These are phyloP conservation scores for Synanthedon andrenaeformis DNA, from an alignment of 2,888 invertebrate genomes.

Conservation along the genomic window DNA sequence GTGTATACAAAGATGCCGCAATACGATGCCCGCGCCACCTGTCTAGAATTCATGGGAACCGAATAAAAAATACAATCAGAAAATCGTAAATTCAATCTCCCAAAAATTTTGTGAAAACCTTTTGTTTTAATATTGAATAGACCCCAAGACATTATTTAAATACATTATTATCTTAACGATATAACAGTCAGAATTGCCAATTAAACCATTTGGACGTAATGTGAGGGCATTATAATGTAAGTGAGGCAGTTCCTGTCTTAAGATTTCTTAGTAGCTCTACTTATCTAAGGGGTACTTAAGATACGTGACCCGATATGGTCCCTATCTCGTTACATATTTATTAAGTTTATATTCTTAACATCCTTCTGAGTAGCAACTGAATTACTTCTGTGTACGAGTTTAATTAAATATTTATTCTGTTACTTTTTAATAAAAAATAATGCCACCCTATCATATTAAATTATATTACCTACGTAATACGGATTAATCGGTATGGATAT, in stretches of 20 bases:
- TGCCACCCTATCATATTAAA: too few relatives aligned
- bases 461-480: too few relatives aligned
- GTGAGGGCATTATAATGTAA: not conserved
- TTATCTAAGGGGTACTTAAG: slow-evolving; percentile 10
- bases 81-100: not conserved
- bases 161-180: too few relatives aligned
- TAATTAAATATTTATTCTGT: too few relatives aligned
- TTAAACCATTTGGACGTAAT: not conserved
- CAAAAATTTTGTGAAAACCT: too few relatives aligned
- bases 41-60: slow-evolving; percentile 63
- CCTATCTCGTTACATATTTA: slow-evolving; percentile 19
- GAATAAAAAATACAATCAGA: slow-evolving; percentile 1
- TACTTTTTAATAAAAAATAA: too few relatives aligned
- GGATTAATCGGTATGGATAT: too few relatives aligned
- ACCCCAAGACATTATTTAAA: too few relatives aligned
- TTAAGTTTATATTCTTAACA: slow-evolving; percentile 14
- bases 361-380: not conserved
- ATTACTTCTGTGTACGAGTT: too few relatives aligned
- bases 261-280: slow-evolving; percentile 19
- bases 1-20: slow-evolving; percentile 46
- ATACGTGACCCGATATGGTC: slow-evolving; percentile 8
- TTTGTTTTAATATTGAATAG: too few relatives aligned
- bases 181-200: too few relatives aligned
- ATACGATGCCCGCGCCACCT: slow-evolving; percentile 57
- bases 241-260: slow-evolving; percentile 10